Evolutionary conservation across 1,140 invertebrate genomes (phyloP).

Genomic region (Leptinotarsa undecemlineata): DNA sequence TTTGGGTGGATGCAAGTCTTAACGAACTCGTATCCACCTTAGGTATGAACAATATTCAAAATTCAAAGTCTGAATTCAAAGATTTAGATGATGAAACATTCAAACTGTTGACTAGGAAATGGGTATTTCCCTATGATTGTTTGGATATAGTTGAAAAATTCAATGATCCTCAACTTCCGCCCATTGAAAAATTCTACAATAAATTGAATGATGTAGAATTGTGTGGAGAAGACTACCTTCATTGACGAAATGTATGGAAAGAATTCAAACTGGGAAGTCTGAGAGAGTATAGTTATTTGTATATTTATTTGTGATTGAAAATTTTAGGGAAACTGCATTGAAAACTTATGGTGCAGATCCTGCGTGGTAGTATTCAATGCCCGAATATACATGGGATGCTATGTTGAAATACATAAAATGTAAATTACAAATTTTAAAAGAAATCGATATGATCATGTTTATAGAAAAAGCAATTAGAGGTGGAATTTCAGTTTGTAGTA

Average conservation of each 20-base stretch:
- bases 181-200: conserved; percentile 52
- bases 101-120: conserved; percentile 29
- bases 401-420: conserved; percentile 45
- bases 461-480: conserved; percentile 52
- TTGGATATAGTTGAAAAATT: conserved; percentile 44
- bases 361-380: conserved; percentile 40
- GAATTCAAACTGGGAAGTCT: conserved; percentile 52
- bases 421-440: conserved; percentile 47
- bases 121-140: conserved; percentile 41
- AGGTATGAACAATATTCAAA: conserved; percentile 15
- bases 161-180: conserved; percentile 46
- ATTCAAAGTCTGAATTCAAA: conserved; percentile 27
- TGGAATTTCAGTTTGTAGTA: conserved; percentile 27
- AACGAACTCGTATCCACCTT: conserved; percentile 1
- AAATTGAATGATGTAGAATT: conserved; percentile 47
- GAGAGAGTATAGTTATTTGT: conserved; percentile 55
- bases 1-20: background rate
- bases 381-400: conserved; percentile 49
- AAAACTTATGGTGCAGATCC: conserved; percentile 41
- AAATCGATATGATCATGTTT: conserved; percentile 52
- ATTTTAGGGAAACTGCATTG: conserved; percentile 43
- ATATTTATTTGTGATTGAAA: conserved; percentile 56
- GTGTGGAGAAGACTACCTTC: conserved; percentile 51
- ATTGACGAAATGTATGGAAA: conserved; percentile 53
- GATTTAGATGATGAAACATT: conserved; percentile 16